These are phyloP conservation scores for Verasper variegatus DNA, from an alignment of 2,113 vertebrate species.

Conservation along the genomic window DNA sequence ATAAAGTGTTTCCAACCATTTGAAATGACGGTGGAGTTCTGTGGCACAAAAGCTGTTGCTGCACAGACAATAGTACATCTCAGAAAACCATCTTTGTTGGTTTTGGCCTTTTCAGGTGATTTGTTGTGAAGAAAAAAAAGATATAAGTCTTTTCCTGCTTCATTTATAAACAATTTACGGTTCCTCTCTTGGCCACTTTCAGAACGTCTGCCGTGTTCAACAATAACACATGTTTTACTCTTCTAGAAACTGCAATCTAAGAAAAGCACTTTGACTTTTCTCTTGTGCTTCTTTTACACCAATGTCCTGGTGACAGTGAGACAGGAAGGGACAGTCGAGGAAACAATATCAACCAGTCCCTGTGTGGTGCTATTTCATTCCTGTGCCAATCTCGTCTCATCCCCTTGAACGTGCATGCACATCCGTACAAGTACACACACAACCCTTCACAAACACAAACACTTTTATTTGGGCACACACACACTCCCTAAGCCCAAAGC, in stretches of 20 bases:
- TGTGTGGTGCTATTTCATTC: slow-evolving; percentile 16
- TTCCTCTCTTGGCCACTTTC: neutral
- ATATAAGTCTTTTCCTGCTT: slow-evolving; percentile 1
- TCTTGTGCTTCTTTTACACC: neutral
- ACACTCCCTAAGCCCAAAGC: slow-evolving; percentile 29
- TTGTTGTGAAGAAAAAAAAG: slow-evolving; percentile 8
- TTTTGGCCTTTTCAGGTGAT: slow-evolving; percentile 16
- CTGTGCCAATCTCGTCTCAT: slow-evolving; percentile 1
- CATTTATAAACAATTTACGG: neutral
- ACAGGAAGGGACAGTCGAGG: neutral
- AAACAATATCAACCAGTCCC: neutral
- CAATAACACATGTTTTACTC: neutral
- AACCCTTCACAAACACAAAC: too few species aligned
- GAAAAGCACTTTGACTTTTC: neutral
- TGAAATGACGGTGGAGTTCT: neutral
- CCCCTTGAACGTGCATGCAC: slow-evolving; percentile 18
- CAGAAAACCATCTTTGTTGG: neutral
- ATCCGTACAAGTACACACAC: neutral
- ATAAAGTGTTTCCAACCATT: neutral
- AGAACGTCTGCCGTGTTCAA: neutral
- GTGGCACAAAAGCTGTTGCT: neutral
- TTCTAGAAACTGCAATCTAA: neutral
- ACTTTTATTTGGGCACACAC: neutral
- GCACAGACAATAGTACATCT: neutral
- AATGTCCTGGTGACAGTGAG: neutral